phyloP scores from a whole-genome alignment of 2,888 invertebrate genomes.

The Agrenia bidenticulata region DNA sequence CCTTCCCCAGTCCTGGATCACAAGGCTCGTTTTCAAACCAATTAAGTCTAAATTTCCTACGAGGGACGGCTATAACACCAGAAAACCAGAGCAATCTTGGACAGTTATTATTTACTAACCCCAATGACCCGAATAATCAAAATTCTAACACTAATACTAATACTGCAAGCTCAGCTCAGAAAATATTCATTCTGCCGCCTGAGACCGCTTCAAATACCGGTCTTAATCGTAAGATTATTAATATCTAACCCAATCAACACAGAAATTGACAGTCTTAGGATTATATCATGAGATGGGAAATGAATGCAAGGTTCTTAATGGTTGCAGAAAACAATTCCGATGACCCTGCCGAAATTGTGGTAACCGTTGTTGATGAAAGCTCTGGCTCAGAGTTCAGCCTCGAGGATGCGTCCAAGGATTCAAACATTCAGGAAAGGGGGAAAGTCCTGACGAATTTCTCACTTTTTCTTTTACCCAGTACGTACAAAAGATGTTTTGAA shows the following conservation, averaged over 20 bases:
- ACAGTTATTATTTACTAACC: conserved; percentile 7
- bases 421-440: background rate
- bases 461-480: conserved; percentile 27
- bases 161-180: conserved; percentile 5
- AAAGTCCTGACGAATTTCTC: conserved; percentile 33
- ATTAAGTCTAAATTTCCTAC: background rate
- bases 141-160: conserved; percentile 1
- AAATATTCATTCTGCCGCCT: conserved; percentile 12
- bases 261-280: too few species aligned
- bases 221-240: background rate
- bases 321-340: too few species aligned
- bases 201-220: background rate
- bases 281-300: too few species aligned
- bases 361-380: conserved; percentile 16
- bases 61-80: conserved; percentile 8
- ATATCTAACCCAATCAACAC: too few species aligned
- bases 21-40: background rate
- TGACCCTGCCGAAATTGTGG: conserved; percentile 18
- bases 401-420: background rate
- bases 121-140: background rate
- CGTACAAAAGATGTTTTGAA: conserved; percentile 33
- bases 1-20: too few species aligned
- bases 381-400: conserved; percentile 15
- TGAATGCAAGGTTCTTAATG: too few species aligned
- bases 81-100: conserved; percentile 8